Base-by-base conservation (phyloP, 2,888 invertebrate genomes). In the Eucera pruinosa region DNA sequence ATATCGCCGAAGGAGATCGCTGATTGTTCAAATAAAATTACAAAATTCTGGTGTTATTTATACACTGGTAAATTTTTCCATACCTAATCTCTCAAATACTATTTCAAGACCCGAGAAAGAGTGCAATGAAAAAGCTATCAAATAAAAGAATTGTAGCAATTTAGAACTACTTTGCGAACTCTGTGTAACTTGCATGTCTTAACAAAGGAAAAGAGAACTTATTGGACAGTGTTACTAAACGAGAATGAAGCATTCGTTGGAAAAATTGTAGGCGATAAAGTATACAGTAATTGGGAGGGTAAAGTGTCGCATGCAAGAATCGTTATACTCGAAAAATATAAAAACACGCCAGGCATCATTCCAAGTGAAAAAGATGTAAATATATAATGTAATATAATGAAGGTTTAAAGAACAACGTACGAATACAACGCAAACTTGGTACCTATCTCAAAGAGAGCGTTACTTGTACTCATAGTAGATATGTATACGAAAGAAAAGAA, bases 381-480 rank as follows among this genome's bases (percentile, higher is more conserved):
- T 68, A 84, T 64, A 71, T 67, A 71, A 64, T 62, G 54, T 75
- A 76, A 76, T n/a, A n/a, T 80, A 64, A 67, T 72, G 50, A 71
- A 69, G 60, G 66, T 55, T 66, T 43, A 50, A 72, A 73, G 41
- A 77, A 84, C 85, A 80, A 72, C 77, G 68, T 70, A 82, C 80
- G 69, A 81, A 72, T n/a, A n/a, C 83, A 81, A 79, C 84, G 82
- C 83, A 83, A 83, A 84, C 82, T n/a, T n/a, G 69, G 67, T 81
- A 82, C 67, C 74, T 76, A 72, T 75, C 57, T 47, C 47, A 57
- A 62, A 45, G 25, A 33, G 3, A 7, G 67, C 66, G 57, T 68
- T 72, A 73, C 65, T 74, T 57, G 70, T 77, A 54, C 70, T 48
- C 55, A 60, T n/a, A n/a, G n/a, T n/a, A n/a, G n/a, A n/a, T n/a